These are phyloP conservation scores for Bradypodion ventrale DNA, from an alignment of 2,797 vertebrate genomes.

Conservation along the genomic window DNA sequence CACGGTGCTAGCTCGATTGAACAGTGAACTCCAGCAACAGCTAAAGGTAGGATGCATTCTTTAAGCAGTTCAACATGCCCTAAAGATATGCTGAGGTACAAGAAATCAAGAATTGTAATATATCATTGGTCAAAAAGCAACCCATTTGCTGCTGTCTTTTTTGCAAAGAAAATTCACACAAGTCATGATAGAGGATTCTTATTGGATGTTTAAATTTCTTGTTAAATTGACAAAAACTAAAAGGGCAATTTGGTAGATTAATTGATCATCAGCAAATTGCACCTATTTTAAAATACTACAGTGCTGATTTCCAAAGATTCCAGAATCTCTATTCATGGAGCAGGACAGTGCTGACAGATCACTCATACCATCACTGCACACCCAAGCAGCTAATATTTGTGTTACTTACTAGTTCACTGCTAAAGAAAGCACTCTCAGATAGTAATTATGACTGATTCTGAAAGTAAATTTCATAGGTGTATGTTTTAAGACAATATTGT, in stretches of 20 bases:
- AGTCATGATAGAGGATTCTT: not conserved
- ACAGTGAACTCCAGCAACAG: conserved; percentile 96
- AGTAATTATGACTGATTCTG: not conserved
- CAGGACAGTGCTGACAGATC: not conserved
- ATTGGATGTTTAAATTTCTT: too few species aligned
- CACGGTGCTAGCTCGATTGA: conserved; percentile 90
- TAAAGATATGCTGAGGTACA: not conserved
- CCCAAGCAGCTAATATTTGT: not conserved
- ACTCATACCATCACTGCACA: not conserved
- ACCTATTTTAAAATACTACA: not conserved
- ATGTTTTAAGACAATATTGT: not conserved
- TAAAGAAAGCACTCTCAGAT: not conserved
- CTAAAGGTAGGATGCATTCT: conserved; percentile 85
- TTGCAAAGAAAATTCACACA: too few species aligned
- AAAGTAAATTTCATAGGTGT: not conserved
- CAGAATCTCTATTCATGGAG: not conserved
- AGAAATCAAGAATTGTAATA: not conserved
- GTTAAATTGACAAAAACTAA: too few species aligned
- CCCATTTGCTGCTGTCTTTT: too few species aligned
- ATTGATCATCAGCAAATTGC: too few species aligned
- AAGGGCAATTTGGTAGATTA: too few species aligned
- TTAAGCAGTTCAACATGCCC: not conserved
- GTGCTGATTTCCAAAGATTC: not conserved
- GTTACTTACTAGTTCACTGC: not conserved
- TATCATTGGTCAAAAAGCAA: not conserved